phyloP scores from a whole-genome alignment of 1,140 invertebrate species.

The Augochlora pura region DNA sequence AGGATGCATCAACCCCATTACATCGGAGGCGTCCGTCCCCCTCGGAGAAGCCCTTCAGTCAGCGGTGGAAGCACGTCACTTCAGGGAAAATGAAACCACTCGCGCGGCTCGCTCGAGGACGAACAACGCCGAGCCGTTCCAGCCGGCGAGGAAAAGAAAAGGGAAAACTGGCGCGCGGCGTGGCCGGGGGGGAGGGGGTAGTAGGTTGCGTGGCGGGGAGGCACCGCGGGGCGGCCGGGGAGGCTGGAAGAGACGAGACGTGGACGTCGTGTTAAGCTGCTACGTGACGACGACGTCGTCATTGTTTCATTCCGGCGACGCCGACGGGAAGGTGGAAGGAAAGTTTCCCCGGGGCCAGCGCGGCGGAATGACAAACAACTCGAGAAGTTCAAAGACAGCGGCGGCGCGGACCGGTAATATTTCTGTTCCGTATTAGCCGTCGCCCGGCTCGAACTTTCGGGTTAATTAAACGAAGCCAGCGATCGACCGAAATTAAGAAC shows the following conservation, averaged over 20 bases:
- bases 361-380: conserved; percentile 8
- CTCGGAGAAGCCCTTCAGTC: conserved; percentile 33
- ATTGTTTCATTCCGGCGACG: background rate
- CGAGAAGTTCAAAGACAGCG: background rate
- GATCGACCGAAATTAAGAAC: background rate
- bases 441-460: background rate
- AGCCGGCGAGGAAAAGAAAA: no score
- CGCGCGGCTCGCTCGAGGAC: conserved; percentile 15
- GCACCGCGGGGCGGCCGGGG: background rate
- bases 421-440: conserved; percentile 16
- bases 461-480: conserved; percentile 37
- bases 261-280: conserved; percentile 13
- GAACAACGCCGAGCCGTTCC: background rate
- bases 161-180: no score
- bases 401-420: background rate
- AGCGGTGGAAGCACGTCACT: conserved; percentile 19
- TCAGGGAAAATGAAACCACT: conserved; percentile 39
- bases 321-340: no score
- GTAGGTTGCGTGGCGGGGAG: no score
- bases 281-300: conserved; percentile 17
- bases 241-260: conserved; percentile 6
- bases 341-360: background rate
- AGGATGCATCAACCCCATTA: conserved; percentile 53
- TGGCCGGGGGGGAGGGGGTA: background rate
- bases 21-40: background rate